phyloP scores from a whole-genome alignment of 2,888 invertebrate genomes.

The Melinaea marsaeus region DNA sequence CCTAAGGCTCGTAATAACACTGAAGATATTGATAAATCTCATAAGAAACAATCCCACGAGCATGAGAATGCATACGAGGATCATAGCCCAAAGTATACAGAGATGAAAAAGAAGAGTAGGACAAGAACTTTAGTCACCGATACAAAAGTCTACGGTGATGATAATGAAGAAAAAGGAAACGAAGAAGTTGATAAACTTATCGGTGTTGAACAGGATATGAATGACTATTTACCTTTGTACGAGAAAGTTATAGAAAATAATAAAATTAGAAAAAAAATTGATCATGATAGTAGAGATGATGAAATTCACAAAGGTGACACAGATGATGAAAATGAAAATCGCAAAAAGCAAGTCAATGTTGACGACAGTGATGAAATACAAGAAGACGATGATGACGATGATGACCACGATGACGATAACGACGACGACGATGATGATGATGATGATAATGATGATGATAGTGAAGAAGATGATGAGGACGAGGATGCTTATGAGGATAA shows the following conservation, averaged over 20 bases:
- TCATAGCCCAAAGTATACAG: slow-evolving; percentile 53
- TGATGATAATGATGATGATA: slow-evolving; percentile 35
- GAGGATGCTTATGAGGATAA: slow-evolving; percentile 36
- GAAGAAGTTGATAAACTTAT: slow-evolving; percentile 66
- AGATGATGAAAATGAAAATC: slow-evolving; percentile 32
- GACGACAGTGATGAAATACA: slow-evolving; percentile 35
- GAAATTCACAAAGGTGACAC: slow-evolving; percentile 23
- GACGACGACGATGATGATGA: slow-evolving; percentile 37
- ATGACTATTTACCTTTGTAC: slow-evolving; percentile 61
- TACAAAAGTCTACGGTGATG: slow-evolving; percentile 62
- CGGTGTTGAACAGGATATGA: slow-evolving; percentile 57
- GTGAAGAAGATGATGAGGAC: slow-evolving; percentile 35
- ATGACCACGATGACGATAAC: slow-evolving; percentile 37
- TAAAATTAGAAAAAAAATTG: slow-evolving; percentile 13
- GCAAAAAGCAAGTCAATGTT: slow-evolving; percentile 34
- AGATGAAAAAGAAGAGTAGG: slow-evolving; percentile 63
- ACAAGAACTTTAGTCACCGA: slow-evolving; percentile 70
- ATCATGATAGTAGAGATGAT: slow-evolving; percentile 34
- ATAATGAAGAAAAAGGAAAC: slow-evolving; percentile 52
- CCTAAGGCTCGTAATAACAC: slow-evolving; percentile 37
- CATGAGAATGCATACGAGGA: slow-evolving; percentile 11
- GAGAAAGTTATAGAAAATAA: slow-evolving; percentile 48
- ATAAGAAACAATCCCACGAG: slow-evolving; percentile 10
- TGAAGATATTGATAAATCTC: slow-evolving; percentile 16
- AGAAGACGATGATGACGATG: slow-evolving; percentile 36